Base-by-base conservation (phyloP, 2,797 vertebrate genomes). In the Eospalax fontanierii region DNA sequence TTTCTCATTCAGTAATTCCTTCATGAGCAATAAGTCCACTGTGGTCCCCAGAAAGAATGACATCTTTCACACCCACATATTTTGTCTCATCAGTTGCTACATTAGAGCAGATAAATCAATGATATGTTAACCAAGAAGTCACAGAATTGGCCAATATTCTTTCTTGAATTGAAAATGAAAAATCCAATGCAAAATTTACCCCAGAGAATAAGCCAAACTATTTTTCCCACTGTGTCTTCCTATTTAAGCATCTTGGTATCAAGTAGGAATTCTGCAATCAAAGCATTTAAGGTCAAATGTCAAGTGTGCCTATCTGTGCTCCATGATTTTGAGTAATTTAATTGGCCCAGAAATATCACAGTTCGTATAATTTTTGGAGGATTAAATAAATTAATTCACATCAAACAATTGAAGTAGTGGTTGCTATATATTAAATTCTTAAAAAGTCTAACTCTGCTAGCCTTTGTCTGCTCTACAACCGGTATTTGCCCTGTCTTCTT, bases 401-500 rank as follows among this genome's bases (percentile, higher is more conserved):
- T 73, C 10, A 30, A 86, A 59, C 18, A 28, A 9, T 28, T 74
- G 28, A 35, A 30, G 57, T 21, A 30, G 4, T 57, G 50, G 57
- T 40, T 57, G n/a, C 57, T 59, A 40, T 0, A 0, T 9, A 71
- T 33, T 46, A 40, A 83, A 2, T 15, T 87, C 33, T 8, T 6
- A 30, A 26, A 79, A 26, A 2, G 35, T 22, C 63, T 30, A 35
- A 16, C 22, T 46, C 18, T 33, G 16, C 11, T 33, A 26, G 12
- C 4, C 4, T 70, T 28, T 19, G 21, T 90, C 88, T 85, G 10
- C 10, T 87, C 24, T 73, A 10, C 4, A 26, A 6, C 9, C 71
- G 11, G 6, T 71, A 4, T 10, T 26, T 54, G 6, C 12, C 59
- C 50, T 50, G 2, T n/a, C 7, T 1, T 24, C 46, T 0, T 0